Evolutionary conservation across 2,797 vertebrate genomes (phyloP).

Genomic region (Coregonus ussuriensis): DNA sequence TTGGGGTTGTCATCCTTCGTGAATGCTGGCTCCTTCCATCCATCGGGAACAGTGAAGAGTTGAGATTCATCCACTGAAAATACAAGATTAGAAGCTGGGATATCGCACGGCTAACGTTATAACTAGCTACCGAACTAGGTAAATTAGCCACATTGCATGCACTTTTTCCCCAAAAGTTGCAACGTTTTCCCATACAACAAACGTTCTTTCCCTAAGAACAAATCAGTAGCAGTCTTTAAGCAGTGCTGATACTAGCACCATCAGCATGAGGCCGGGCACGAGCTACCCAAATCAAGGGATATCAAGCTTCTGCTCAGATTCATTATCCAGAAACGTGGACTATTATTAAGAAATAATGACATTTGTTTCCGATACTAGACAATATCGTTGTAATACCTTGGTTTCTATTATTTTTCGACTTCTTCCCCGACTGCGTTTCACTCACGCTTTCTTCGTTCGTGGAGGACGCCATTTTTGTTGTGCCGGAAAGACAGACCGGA

Average conservation of each 20-base stretch:
- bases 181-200: too few relatives aligned
- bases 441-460: conserved; percentile 50
- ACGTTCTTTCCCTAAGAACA: too few relatives aligned
- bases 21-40: conserved; percentile 91
- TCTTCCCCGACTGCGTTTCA: conserved; percentile 38
- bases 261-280: too few relatives aligned
- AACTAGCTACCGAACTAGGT: too few relatives aligned
- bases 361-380: not conserved
- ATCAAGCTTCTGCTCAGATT: not conserved
- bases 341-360: not conserved
- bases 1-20: conserved; percentile 88
- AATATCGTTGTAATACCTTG: conserved; percentile 45
- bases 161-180: too few relatives aligned
- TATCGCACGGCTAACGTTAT: too few relatives aligned
- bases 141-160: too few relatives aligned
- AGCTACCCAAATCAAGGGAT: not conserved
- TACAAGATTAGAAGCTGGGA: not conserved
- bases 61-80: conserved; percentile 80
- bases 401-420: conserved; percentile 47
- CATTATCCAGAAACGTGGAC: not conserved
- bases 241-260: too few relatives aligned
- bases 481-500: conserved; percentile 2
- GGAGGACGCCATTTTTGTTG: conserved; percentile 66
- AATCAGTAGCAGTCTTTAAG: too few relatives aligned
- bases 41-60: conserved; percentile 91